Percentiles rank a stretch among this genome's conserved stretches.
These are phyloP conservation scores for Microchrysa polita DNA, from an alignment of 2,888 invertebrate genomes.

Conservation along the genomic window DNA sequence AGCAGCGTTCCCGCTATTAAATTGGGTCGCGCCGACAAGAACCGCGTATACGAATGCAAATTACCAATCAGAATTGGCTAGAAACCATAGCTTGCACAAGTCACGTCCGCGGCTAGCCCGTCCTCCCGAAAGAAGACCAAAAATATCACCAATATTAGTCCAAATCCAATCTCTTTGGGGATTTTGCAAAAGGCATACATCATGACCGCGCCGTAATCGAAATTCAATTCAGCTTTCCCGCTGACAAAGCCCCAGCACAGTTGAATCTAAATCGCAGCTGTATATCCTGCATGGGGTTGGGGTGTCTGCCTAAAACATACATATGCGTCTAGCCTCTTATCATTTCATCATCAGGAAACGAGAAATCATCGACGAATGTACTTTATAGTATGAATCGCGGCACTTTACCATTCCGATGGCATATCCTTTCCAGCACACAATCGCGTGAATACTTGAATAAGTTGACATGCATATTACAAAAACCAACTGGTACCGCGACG, in stretches of 20 bases:
- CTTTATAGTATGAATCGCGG: neutral
- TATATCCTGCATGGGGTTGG: neutral
- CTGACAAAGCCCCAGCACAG: constrained; percentile 32
- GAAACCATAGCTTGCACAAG: too few relatives aligned
- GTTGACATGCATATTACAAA: constrained; percentile 44
- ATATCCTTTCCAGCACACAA: constrained; percentile 12
- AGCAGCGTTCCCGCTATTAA: too few relatives aligned
- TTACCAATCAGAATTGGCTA: too few relatives aligned
- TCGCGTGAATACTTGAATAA: neutral
- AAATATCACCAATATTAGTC: neutral
- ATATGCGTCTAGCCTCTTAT: too few relatives aligned
- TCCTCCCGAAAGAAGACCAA: neutral
- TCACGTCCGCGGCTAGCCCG: too few relatives aligned
- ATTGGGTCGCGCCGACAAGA: too few relatives aligned
- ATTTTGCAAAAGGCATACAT: neutral
- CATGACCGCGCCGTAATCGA: constrained; percentile 9
- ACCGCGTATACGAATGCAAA: too few relatives aligned
- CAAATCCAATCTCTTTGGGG: neutral
- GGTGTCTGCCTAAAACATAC: too few relatives aligned
- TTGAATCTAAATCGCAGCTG: constrained; percentile 31
- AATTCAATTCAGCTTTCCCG: constrained; percentile 24
- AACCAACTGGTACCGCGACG: constrained; percentile 35
- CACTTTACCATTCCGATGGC: neutral
- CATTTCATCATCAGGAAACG: too few relatives aligned
- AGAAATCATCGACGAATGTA: too few relatives aligned